These are phyloP conservation scores for Progne subis DNA, from an alignment of 2,113 vertebrate genomes.

Conservation along the genomic window DNA sequence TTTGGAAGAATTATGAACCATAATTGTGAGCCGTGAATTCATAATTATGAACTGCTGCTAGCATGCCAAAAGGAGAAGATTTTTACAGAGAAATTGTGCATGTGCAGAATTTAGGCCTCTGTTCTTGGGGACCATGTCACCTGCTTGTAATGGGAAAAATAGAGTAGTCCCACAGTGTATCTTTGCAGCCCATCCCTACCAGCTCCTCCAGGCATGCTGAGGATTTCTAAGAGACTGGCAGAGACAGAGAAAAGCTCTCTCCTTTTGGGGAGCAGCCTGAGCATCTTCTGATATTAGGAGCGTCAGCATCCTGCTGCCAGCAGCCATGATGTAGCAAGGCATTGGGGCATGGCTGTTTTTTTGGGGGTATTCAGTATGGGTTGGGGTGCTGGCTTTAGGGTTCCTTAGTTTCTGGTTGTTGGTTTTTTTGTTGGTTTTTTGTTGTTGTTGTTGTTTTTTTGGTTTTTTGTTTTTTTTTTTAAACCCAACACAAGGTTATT, in stretches of 20 bases:
- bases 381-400: background rate
- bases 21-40: background rate
- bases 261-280: background rate
- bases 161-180: background rate
- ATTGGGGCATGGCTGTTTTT: background rate
- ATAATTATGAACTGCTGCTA: background rate
- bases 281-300: background rate
- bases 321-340: background rate
- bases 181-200: background rate
- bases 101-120: background rate
- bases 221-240: background rate
- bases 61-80: background rate
- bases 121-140: background rate
- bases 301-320: background rate
- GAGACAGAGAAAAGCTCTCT: background rate
- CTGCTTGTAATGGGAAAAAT: background rate
- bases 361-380: rapidly evolving
- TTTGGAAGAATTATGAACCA: background rate
- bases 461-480: too few relatives aligned
- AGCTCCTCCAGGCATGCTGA: background rate
- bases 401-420: background rate
- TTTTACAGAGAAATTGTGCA: background rate
- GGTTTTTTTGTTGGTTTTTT: too few relatives aligned
- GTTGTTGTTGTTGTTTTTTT: too few relatives aligned
- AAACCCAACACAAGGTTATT: background rate